phyloP scores from a whole-genome alignment of 2,113 vertebrate species.

The Cervus canadensis region DNA sequence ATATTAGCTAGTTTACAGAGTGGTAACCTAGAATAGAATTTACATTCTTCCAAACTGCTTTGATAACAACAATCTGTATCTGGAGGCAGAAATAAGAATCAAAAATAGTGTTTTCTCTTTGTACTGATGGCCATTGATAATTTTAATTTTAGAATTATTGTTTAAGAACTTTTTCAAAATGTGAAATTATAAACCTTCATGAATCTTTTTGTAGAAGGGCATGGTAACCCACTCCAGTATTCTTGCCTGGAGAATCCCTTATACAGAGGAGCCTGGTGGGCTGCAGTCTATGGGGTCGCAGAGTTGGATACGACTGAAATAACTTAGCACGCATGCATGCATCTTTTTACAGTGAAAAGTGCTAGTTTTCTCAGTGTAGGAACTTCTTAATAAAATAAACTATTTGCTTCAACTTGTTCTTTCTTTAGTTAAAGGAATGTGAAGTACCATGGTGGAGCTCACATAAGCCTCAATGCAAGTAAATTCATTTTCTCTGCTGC shows the following conservation, averaged over 20 bases:
- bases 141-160: background rate
- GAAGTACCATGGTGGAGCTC: background rate
- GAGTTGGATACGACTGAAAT: too few relatives aligned
- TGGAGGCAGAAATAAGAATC: slow-evolving; percentile 70
- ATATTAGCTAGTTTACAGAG: slow-evolving; percentile 78
- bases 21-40: slow-evolving; percentile 76
- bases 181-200: background rate
- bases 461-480: background rate
- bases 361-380: background rate
- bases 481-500: background rate
- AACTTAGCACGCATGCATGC: too few relatives aligned
- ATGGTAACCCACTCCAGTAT: too few relatives aligned
- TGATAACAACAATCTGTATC: slow-evolving; percentile 73
- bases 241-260: too few relatives aligned
- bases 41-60: slow-evolving; percentile 67
- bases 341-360: background rate
- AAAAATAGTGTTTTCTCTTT: slow-evolving; percentile 65
- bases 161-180: background rate
- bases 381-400: background rate
- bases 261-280: too few relatives aligned
- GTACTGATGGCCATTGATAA: background rate
- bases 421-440: background rate
- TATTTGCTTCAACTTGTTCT: background rate
- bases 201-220: too few relatives aligned
- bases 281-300: too few relatives aligned